Conservation (phyloP, 2,113 vertebrate species). For the Amblyornis subalaris region DNA sequence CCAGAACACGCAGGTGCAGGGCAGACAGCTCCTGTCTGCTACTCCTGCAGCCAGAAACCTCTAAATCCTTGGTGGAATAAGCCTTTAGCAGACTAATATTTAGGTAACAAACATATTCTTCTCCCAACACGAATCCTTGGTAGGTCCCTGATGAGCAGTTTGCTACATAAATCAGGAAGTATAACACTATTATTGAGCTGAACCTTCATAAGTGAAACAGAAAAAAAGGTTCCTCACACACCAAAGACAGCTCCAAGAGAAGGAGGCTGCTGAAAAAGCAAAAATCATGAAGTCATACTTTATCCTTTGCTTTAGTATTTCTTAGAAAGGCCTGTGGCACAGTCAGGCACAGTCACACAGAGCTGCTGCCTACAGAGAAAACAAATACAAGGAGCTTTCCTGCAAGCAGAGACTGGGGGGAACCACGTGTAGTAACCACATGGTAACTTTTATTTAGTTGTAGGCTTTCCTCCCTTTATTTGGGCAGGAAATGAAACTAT, state of each 20-base stretch:
- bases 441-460: not conserved
- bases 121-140: not conserved
- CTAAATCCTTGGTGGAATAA: not conserved
- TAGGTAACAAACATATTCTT: not conserved
- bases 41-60: not conserved
- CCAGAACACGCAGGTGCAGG: fast-evolving
- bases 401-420: not conserved
- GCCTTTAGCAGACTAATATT: not conserved
- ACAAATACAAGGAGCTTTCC: fast-evolving
- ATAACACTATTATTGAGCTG: not conserved
- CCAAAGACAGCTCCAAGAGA: not conserved
- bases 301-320: not conserved
- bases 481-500: not conserved
- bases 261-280: not conserved
- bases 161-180: not conserved
- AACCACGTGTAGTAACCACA: not conserved
- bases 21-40: not conserved
- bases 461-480: not conserved
- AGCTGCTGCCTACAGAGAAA: not conserved
- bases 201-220: not conserved
- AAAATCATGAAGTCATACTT: not conserved
- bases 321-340: not conserved
- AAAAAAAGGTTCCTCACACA: not conserved
- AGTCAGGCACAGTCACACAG: not conserved
- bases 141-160: not conserved